Percentiles rank a stretch among this genome's conserved stretches.
These are phyloP conservation scores for Radopholus similis DNA, from an alignment of 1,140 invertebrate genomes.

Conservation along the genomic window DNA sequence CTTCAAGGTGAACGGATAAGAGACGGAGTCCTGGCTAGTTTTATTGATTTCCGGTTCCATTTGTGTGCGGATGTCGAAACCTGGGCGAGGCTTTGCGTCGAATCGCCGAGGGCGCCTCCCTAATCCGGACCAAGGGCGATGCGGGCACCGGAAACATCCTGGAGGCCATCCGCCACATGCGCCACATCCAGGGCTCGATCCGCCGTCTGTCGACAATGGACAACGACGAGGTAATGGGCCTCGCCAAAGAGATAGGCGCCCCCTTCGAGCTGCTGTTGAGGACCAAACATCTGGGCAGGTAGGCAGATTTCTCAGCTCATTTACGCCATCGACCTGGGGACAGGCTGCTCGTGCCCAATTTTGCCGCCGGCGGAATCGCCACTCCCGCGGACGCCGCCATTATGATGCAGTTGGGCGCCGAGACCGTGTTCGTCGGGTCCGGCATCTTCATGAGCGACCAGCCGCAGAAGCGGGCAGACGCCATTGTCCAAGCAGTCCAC, in stretches of 20 bases:
- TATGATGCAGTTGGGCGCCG: conserved; percentile 13
- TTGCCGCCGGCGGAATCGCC: conserved; percentile 12
- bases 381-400: conserved; percentile 7
- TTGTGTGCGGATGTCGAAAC: conserved; percentile 6
- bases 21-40: not conserved
- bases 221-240: conserved; percentile 1
- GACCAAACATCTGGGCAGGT: not conserved
- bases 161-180: conserved; percentile 7
- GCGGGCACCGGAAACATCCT: conserved; percentile 8
- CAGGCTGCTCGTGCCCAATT: conserved; percentile 10
- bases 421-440: conserved; percentile 10
- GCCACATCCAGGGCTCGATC: not conserved
- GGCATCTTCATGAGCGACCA: conserved; percentile 17
- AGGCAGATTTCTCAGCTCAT: not conserved
- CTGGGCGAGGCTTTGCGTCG: conserved; percentile 8
- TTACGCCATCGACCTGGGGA: not conserved
- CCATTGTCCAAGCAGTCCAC: conserved; percentile 7
- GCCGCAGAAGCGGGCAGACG: not conserved
- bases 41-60: not conserved
- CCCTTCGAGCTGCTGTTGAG: not conserved
- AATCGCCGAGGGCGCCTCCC: not conserved
- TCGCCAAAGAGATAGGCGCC: not conserved
- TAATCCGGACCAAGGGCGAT: conserved; percentile 13
- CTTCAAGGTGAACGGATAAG: not conserved
- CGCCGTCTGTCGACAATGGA: not conserved